Percentiles rank a stretch among this genome's conserved stretches.
These are phyloP conservation scores for Astatoreochromis straeleni DNA, from an alignment of 2,113 vertebrate genomes.

Conservation along the genomic window DNA sequence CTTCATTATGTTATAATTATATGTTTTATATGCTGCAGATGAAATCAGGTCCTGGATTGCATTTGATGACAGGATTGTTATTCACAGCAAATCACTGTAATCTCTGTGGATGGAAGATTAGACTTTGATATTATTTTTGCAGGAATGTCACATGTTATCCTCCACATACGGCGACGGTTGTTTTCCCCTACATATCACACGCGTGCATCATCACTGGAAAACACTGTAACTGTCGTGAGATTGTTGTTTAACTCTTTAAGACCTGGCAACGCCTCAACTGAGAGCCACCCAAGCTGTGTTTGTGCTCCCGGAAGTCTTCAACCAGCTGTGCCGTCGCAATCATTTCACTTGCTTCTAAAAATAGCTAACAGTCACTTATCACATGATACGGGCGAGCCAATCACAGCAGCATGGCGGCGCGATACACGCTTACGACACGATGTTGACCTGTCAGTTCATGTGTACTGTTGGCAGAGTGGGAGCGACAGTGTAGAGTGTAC, in stretches of 20 bases:
- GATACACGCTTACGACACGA: fast-evolving
- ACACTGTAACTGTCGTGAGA: neutral
- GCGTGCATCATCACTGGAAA: neutral
- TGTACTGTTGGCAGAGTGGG: neutral
- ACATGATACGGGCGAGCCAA: neutral
- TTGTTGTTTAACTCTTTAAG: fast-evolving
- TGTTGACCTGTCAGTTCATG: fast-evolving
- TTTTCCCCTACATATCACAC: fast-evolving
- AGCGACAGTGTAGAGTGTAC: neutral
- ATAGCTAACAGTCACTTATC: neutral
- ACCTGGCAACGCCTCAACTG: neutral
- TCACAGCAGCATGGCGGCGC: neutral
- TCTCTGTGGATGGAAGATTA: neutral
- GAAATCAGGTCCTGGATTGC: neutral
- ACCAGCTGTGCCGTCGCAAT: neutral
- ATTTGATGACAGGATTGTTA: neutral
- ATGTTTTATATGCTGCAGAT: neutral
- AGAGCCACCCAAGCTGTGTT: neutral
- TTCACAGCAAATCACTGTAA: neutral
- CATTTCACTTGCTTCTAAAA: neutral
- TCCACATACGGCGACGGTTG: neutral
- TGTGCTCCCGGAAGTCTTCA: neutral
- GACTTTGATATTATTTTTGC: neutral
- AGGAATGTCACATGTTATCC: neutral
- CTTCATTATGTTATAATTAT: neutral